A percentile compares a stretch with the other conserved stretches of the same genome.
Evolutionary conservation across 2,797 vertebrate species (phyloP).

Genomic region (Myotis myotis): DNA sequence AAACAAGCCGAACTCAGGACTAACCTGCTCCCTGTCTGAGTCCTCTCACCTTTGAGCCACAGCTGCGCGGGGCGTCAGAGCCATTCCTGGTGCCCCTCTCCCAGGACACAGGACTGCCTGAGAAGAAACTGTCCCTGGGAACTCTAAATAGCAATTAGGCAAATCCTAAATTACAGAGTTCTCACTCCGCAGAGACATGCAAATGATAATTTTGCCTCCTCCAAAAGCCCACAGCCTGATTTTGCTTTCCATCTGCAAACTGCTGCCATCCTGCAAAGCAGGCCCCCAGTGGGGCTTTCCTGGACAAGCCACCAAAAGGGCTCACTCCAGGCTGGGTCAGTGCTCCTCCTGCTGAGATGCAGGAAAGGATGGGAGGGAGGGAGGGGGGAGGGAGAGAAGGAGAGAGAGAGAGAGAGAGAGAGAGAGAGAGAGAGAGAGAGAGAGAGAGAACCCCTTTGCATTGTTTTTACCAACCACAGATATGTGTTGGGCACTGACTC

Average conservation of each 20-base stretch:
- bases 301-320: not conserved
- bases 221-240: constrained; percentile 22
- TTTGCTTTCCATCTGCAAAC: not conserved
- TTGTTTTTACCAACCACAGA: not conserved
- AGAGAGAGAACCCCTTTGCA: not conserved
- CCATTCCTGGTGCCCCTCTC: not conserved
- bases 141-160: constrained; percentile 64
- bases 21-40: not conserved
- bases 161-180: constrained; percentile 65
- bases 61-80: not conserved
- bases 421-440: no score
- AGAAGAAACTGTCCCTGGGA: not conserved
- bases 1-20: not conserved
- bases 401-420: no score
- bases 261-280: not conserved
- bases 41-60: not conserved
- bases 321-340: not conserved
- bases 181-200: constrained; percentile 38
- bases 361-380: not conserved
- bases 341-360: not conserved
- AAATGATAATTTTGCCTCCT: constrained; percentile 38
- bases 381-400: no score
- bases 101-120: not conserved
- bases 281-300: not conserved
- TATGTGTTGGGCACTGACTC: rapidly evolving